Evolutionary conservation across 1,140 invertebrate species (phyloP).

Genomic region (Solenopsis invicta): DNA sequence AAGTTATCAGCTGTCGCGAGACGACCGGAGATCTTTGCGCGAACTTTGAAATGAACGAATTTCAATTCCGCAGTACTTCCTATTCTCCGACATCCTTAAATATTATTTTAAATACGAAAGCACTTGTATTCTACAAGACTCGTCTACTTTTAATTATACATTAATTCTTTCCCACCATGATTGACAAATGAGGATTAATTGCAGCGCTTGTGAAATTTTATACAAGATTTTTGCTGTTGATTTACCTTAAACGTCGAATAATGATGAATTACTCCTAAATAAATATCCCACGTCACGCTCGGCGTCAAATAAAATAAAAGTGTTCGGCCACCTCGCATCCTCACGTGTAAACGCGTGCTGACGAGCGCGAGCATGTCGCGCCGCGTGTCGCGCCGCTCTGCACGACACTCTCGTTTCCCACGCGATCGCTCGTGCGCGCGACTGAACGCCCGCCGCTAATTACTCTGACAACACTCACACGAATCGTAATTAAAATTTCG

Average conservation of each 20-base stretch:
- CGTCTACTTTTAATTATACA: not conserved
- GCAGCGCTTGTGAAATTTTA: not conserved
- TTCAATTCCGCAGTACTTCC: slow-evolving; percentile 65
- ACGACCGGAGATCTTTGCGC: slow-evolving; percentile 73
- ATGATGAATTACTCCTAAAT: not conserved
- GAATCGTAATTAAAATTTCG: slow-evolving; percentile 75
- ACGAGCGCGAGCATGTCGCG: not conserved
- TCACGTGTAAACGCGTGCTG: not conserved
- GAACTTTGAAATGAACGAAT: slow-evolving; percentile 81
- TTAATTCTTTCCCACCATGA: not conserved
- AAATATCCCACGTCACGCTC: not conserved
- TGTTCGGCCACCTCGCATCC: not conserved
- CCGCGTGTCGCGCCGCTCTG: too few species aligned
- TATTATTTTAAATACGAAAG: slow-evolving; percentile 63
- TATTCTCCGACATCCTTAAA: not conserved
- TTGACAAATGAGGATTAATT: slow-evolving; percentile 3
- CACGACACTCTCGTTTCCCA: slow-evolving; percentile 27
- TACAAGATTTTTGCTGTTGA: not conserved
- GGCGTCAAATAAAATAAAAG: slow-evolving; percentile 23
- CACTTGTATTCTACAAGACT: slow-evolving; percentile 1
- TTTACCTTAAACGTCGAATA: slow-evolving; percentile 8
- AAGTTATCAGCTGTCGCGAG: slow-evolving; percentile 74
- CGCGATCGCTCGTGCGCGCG: slow-evolving; percentile 35
- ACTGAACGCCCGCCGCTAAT: slow-evolving; percentile 68
- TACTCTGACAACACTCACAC: slow-evolving; percentile 66